phyloP scores from a whole-genome alignment of 2,888 invertebrate species.

The Plebejus anna region DNA sequence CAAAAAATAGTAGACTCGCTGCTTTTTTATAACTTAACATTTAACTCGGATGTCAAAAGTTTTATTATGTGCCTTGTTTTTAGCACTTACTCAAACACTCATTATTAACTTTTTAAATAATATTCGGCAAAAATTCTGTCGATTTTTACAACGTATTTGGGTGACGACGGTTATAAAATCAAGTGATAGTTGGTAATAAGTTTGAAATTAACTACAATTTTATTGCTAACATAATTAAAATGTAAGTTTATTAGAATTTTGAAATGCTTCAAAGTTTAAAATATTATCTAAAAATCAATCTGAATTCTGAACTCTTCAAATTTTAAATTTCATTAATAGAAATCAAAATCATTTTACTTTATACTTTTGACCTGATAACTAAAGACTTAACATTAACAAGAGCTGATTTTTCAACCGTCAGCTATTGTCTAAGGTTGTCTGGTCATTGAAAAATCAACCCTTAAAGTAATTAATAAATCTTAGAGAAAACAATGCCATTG shows the following conservation, averaged over 20 bases:
- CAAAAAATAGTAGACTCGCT: not conserved
- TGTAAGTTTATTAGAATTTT: not conserved
- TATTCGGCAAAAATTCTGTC: not conserved
- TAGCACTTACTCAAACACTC: not conserved
- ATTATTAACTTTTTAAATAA: not conserved
- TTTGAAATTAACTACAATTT: slow-evolving; percentile 11
- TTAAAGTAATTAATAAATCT: not conserved
- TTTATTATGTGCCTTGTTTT: not conserved
- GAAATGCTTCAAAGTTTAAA: not conserved
- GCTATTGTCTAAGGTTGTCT: not conserved
- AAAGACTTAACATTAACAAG: no score
- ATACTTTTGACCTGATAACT: not conserved
- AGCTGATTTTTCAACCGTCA: not conserved
- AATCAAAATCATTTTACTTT: slow-evolving; percentile 1
- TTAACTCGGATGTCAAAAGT: not conserved
- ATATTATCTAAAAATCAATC: not conserved
- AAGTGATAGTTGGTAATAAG: slow-evolving; percentile 13
- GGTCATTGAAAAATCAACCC: not conserved
- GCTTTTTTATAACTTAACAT: not conserved
- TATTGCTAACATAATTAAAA: not conserved
- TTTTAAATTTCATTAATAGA: not conserved
- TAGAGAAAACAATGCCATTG: not conserved
- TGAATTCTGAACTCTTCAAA: not conserved
- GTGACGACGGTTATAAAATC: not conserved
- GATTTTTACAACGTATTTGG: not conserved